Base-by-base conservation (phyloP, 2,113 vertebrate genomes). In the Heterochromis multidens region DNA sequence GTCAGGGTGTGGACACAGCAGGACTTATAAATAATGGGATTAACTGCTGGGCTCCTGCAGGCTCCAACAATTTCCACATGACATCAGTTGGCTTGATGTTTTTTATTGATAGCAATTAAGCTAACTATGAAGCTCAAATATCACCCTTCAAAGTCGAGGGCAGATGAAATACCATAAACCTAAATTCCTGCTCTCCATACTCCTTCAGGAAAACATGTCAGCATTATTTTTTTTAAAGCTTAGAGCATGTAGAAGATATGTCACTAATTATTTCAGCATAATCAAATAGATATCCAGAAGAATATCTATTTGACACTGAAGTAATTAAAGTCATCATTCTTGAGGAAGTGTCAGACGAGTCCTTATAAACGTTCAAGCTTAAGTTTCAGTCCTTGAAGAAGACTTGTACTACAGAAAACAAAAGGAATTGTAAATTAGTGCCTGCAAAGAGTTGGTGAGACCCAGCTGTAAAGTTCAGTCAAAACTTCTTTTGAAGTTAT, bases 21-120 rank as follows among this genome's bases (percentile, higher is more conserved):
- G 25, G 54, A 70, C 9, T 60, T 56, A 35, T 52, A 77, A 82
- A 74, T 84, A 84, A 89, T 84, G 46, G 59, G 70, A 81, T 89
- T 54, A 85, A 59, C 84, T 67, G 78, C 74, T 70, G 72, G 81
- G 67, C 14, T 25, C 43, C 72, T 81, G 56, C 63, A 77, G 46
- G 52, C 63, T 77, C 80, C 57, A 77, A 49, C 52, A 25, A 61
- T 46, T 82, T 81, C 60, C 81, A 84, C 60, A 84, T 84, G 46
- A 57, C 60, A 81, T 67, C 61, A 57, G 52, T 70, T 78, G 52
- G 31, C 58, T 60, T 52, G 25, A 35, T 37, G 35, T 35, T 37
- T 31, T 54, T 77, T 29, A 86, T 78, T 82, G 52, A 67, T 61
- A 72, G 63, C 85, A 74, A 82, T 88, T 25, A 81, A 29, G 83